Conservation (phyloP, 1,140 invertebrate genomes). For the Drosophila bifasciata region DNA sequence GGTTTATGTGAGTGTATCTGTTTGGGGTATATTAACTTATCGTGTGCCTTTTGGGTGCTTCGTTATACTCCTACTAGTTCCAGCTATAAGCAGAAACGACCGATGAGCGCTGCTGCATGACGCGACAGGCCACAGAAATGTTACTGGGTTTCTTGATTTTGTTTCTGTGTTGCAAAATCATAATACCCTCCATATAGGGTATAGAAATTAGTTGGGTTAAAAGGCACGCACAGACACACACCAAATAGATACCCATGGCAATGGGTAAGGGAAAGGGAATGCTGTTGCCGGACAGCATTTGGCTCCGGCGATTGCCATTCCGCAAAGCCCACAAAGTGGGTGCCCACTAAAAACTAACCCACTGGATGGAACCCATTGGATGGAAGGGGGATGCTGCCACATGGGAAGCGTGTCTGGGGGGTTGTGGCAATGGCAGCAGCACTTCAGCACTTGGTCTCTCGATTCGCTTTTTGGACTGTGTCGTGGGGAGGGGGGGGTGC, state of each 20-base stretch:
- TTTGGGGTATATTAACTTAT: not conserved
- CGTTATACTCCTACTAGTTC: no score
- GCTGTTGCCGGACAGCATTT: conserved; percentile 36
- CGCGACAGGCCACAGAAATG: no score
- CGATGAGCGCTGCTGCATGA: no score
- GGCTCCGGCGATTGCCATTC: conserved; percentile 47
- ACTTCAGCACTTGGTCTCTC: conserved; percentile 76
- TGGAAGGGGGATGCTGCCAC: no score
- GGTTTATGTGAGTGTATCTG: conserved; percentile 35
- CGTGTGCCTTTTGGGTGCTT: no score
- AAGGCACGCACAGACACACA: conserved; percentile 58
- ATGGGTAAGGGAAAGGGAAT: conserved; percentile 1
- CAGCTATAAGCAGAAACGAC: no score
- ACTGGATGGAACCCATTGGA: conserved; percentile 33
- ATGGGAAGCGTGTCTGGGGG: not conserved
- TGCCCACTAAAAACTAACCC: conserved; percentile 77
- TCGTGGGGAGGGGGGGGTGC: conserved; percentile 17
- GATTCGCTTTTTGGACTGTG: conserved; percentile 25
- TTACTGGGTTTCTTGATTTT: not conserved
- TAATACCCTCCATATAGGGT: not conserved
- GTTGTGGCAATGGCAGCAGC: conserved; percentile 25
- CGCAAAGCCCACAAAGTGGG: conserved; percentile 71
- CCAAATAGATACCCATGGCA: conserved; percentile 1
- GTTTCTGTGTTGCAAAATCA: not conserved
- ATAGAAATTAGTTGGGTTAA: conserved; percentile 72